These are phyloP conservation scores for Belonocnema kinseyi DNA, from an alignment of 1,140 invertebrate genomes.

Conservation along the genomic window DNA sequence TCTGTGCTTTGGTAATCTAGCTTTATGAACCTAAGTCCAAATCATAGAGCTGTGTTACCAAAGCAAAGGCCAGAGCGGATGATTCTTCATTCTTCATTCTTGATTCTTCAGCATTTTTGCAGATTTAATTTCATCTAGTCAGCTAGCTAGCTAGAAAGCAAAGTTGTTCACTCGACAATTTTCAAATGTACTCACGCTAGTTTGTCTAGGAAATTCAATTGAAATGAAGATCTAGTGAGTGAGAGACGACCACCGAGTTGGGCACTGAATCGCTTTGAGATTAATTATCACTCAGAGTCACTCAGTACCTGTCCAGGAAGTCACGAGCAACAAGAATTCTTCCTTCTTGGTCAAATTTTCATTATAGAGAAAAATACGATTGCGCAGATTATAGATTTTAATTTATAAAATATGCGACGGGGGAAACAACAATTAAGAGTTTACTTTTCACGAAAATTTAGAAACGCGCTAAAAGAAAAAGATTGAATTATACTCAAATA, in stretches of 20 bases:
- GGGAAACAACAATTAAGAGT: too few species aligned
- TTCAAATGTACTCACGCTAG: too few species aligned
- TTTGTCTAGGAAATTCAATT: too few species aligned
- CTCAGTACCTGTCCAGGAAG: conserved; percentile 85
- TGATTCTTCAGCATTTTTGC: conserved; percentile 10
- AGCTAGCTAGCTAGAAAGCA: too few species aligned
- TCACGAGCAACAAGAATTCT: conserved; percentile 25
- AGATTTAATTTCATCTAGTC: too few species aligned
- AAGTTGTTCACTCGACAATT: too few species aligned
- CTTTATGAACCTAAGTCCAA: conserved; percentile 75
- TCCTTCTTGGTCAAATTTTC: background rate
- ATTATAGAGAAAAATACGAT: conserved; percentile 14
- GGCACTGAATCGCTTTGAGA: conserved; percentile 77
- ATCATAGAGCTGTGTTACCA: conserved; percentile 77
- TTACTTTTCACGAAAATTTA: too few species aligned
- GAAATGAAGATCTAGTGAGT: conserved; percentile 46
- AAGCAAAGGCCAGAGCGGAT: conserved; percentile 70
- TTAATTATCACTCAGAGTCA: conserved; percentile 83
- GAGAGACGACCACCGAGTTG: conserved; percentile 58
- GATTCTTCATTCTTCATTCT: too few species aligned
- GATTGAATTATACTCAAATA: too few species aligned
- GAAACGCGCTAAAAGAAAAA: too few species aligned
- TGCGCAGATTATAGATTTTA: background rate
- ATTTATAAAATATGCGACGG: too few species aligned
- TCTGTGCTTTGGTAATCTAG: conserved; percentile 79